Percentiles rank a stretch among this genome's conserved stretches.
These are phyloP conservation scores for Apis cerana DNA, from an alignment of 1,140 invertebrate genomes.

Conservation along the genomic window DNA sequence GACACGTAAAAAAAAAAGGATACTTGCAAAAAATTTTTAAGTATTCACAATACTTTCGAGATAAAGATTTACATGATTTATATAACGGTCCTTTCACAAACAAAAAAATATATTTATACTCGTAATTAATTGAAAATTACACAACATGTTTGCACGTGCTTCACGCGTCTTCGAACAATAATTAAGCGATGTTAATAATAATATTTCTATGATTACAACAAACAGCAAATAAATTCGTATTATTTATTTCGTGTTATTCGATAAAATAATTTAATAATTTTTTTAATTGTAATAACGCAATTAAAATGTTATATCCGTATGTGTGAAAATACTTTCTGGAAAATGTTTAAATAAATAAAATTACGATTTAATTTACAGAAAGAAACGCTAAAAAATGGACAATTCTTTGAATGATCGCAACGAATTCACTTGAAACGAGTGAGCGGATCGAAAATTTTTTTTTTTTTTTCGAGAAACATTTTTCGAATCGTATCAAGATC, in stretches of 20 bases:
- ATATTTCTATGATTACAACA: no score
- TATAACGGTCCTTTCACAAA: no score
- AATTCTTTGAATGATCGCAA: background rate
- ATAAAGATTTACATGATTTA: no score
- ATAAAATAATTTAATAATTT: no score
- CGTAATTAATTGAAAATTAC: background rate
- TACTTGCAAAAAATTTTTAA: no score
- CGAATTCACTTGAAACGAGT: constrained; percentile 11
- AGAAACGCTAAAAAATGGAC: background rate
- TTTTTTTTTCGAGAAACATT: background rate
- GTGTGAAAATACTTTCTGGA: background rate
- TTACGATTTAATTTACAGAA: background rate
- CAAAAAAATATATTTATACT: no score
- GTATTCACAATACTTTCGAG: no score
- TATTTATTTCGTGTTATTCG: background rate
- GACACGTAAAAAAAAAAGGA: no score
- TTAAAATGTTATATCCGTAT: no score
- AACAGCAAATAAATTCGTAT: background rate
- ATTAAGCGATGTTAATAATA: background rate
- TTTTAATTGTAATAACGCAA: no score
- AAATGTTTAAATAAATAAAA: background rate
- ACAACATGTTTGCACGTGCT: background rate
- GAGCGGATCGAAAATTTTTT: background rate
- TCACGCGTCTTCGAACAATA: background rate
- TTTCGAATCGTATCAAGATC: background rate